phyloP scores from a whole-genome alignment of 1,140 invertebrate genomes.

The Drosophila novamexicana region DNA sequence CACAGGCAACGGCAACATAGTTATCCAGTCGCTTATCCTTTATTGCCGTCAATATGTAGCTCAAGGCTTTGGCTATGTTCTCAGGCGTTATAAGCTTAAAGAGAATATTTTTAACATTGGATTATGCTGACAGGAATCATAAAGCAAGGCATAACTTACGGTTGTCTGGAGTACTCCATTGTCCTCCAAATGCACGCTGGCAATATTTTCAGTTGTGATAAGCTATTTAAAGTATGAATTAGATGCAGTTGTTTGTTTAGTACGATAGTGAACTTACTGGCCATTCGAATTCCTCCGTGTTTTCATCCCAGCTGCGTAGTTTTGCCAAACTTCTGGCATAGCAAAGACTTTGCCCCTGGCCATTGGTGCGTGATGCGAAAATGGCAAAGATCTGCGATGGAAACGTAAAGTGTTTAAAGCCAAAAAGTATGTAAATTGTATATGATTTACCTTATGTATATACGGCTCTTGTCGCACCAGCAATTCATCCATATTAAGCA shows the following conservation, averaged over 20 bases:
- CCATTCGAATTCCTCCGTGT: slow-evolving; percentile 22
- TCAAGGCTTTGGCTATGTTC: slow-evolving; percentile 23
- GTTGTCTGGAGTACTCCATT: slow-evolving; percentile 15
- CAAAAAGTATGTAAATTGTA: neutral
- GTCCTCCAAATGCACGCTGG: slow-evolving; percentile 2
- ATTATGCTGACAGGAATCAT: no score
- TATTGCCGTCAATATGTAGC: slow-evolving; percentile 9
- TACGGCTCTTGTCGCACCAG: slow-evolving; percentile 38
- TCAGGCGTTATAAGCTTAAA: slow-evolving; percentile 19
- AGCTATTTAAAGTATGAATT: neutral
- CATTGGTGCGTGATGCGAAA: slow-evolving; percentile 10
- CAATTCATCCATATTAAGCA: slow-evolving; percentile 38
- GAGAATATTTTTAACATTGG: neutral
- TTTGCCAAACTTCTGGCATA: slow-evolving; percentile 32
- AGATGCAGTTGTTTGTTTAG: neutral
- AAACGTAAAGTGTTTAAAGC: neutral
- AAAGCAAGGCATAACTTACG: neutral
- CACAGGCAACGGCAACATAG: slow-evolving; percentile 29
- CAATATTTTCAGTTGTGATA: slow-evolving; percentile 22
- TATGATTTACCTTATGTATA: slow-evolving; percentile 23
- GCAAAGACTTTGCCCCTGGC: slow-evolving; percentile 14
- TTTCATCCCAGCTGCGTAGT: slow-evolving; percentile 33
- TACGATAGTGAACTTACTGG: slow-evolving; percentile 15
- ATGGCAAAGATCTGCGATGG: slow-evolving; percentile 26
- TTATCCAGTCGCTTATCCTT: slow-evolving; percentile 12